A percentile compares a stretch with the other conserved stretches of the same genome.
These are phyloP conservation scores for Bombus pyrosoma DNA, from an alignment of 1,140 invertebrate genomes.

Conservation along the genomic window DNA sequence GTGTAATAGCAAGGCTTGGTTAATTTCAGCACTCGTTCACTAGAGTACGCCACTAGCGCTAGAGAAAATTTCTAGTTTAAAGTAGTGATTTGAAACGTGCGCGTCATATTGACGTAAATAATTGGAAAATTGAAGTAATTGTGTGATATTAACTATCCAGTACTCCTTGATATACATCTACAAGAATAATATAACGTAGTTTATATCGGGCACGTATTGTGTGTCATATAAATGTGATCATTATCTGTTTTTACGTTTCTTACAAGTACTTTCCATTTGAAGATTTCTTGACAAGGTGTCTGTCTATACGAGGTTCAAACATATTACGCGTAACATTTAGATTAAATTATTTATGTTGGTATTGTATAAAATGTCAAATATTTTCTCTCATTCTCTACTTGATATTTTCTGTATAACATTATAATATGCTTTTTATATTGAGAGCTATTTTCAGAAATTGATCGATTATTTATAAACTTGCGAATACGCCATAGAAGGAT, in stretches of 20 bases:
- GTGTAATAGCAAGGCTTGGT: not conserved
- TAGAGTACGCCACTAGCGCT: constrained; percentile 1
- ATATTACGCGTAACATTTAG: no score
- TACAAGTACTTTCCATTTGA: not conserved
- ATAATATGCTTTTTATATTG: not conserved
- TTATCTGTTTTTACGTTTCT: not conserved
- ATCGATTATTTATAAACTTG: not conserved
- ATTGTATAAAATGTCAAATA: not conserved
- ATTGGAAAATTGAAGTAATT: not conserved
- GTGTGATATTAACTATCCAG: not conserved
- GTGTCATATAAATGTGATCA: not conserved
- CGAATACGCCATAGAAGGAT: not conserved
- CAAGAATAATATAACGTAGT: not conserved
- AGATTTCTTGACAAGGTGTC: not conserved
- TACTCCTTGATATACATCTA: not conserved
- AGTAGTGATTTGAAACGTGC: not conserved
- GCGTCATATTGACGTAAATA: not conserved
- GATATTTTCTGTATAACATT: not conserved
- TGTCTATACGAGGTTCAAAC: not conserved
- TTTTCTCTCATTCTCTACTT: not conserved
- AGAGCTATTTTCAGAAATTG: not conserved
- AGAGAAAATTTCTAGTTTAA: not conserved
- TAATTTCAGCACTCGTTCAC: not conserved
- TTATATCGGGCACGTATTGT: not conserved
- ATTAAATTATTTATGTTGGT: not conserved